Evolutionary conservation across 1,140 invertebrate genomes (phyloP).

Genomic region (Heterodera schachtii): DNA sequence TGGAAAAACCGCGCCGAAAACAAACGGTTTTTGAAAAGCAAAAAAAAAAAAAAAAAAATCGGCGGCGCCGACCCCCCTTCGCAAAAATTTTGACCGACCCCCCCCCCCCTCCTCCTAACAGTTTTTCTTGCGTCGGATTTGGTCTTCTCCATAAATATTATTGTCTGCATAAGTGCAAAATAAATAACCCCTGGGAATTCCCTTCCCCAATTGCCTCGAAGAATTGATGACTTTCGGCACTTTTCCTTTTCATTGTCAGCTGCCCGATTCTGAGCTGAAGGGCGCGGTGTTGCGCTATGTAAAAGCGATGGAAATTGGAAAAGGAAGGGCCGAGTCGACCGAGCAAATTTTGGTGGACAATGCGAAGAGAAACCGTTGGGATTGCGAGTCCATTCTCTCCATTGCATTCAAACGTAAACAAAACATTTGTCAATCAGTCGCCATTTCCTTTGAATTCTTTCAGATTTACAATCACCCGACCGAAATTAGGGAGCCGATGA

Average conservation of each 20-base stretch:
- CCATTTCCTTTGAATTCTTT: not conserved
- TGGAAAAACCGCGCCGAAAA: too few relatives aligned
- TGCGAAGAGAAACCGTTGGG: slow-evolving; percentile 74
- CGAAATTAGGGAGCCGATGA: slow-evolving; percentile 74
- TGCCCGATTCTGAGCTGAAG: slow-evolving; percentile 44
- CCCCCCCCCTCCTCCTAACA: too few relatives aligned
- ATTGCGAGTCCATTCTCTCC: slow-evolving; percentile 82
- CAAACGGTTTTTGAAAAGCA: too few relatives aligned
- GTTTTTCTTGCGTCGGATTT: too few relatives aligned
- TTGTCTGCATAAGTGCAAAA: too few relatives aligned
- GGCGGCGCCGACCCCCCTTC: too few relatives aligned
- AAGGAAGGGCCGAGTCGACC: slow-evolving; percentile 71
- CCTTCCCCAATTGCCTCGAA: too few relatives aligned
- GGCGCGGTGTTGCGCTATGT: slow-evolving; percentile 20
- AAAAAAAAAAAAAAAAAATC: too few relatives aligned
- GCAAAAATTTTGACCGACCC: too few relatives aligned
- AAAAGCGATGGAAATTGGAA: slow-evolving; percentile 68
- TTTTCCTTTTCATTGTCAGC: slow-evolving; percentile 41
- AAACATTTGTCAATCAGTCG: not conserved
- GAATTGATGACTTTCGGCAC: too few relatives aligned
- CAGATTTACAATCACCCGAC: slow-evolving; percentile 60
- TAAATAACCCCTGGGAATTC: too few relatives aligned
- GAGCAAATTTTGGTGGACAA: slow-evolving; percentile 66
- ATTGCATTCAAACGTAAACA: slow-evolving; percentile 49
- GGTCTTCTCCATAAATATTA: too few relatives aligned